Conservation (phyloP, 1,140 invertebrate species). For the Paralvinella palmiformis region DNA sequence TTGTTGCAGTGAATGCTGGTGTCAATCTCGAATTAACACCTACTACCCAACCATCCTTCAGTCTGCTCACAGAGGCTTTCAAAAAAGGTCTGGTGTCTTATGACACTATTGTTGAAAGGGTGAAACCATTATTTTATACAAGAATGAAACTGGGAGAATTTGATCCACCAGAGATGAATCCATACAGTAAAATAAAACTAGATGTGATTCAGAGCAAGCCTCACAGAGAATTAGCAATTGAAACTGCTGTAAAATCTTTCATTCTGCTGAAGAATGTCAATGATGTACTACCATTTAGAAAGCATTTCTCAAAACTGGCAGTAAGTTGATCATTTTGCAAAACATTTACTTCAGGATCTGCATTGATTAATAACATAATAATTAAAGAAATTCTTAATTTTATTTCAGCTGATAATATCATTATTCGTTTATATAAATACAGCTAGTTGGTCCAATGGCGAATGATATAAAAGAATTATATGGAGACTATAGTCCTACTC, state of each 20-base stretch:
- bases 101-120: background rate
- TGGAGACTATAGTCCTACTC: constrained; percentile 15
- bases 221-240: constrained; percentile 6
- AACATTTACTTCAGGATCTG: background rate
- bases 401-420: background rate
- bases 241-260: constrained; percentile 10
- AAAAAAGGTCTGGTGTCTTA: background rate
- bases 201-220: background rate
- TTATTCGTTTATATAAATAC: background rate
- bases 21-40: constrained; percentile 7
- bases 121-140: constrained; percentile 22
- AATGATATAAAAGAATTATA: constrained; percentile 10
- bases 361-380: background rate
- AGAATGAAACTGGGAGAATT: constrained; percentile 24
- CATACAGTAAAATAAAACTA: constrained; percentile 4
- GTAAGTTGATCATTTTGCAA: constrained; percentile 5
- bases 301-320: background rate
- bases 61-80: background rate
- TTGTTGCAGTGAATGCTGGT: constrained; percentile 6
- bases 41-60: background rate
- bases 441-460: constrained; percentile 21
- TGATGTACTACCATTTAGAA: constrained; percentile 4
- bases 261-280: constrained; percentile 14
- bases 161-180: constrained; percentile 24
- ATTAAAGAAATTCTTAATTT: background rate